Evolutionary conservation across 2,888 invertebrate species (phyloP).

Genomic region (Dendrolimus pini): DNA sequence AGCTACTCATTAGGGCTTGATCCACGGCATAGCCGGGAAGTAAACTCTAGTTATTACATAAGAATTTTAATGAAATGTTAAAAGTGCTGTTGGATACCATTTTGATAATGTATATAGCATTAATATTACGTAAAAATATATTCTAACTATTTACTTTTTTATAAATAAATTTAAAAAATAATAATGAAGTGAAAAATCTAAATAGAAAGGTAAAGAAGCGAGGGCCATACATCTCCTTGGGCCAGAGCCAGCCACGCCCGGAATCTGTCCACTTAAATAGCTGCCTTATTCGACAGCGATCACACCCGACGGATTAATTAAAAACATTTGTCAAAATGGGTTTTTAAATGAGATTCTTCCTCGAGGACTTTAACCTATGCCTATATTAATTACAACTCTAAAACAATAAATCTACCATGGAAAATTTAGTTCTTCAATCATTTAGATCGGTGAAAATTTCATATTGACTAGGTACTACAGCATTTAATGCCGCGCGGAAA

Average conservation of each 20-base stretch:
- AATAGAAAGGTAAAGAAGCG: constrained; percentile 35
- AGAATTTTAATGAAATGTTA: too few species aligned
- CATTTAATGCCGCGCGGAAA: too few species aligned
- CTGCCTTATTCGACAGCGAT: constrained; percentile 46
- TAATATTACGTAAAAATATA: too few species aligned
- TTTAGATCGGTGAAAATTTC: constrained; percentile 27
- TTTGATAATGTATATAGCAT: too few species aligned
- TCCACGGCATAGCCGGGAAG: too few species aligned
- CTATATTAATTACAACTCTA: constrained; percentile 47
- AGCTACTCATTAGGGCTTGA: too few species aligned
- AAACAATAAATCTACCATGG: constrained; percentile 49
- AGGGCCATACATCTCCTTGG: constrained; percentile 38
- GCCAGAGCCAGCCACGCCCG: constrained; percentile 46
- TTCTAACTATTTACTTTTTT: too few species aligned
- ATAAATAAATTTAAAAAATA: too few species aligned
- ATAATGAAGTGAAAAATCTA: constrained; percentile 19
- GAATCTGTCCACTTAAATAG: constrained; percentile 55
- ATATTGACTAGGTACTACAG: too few species aligned
- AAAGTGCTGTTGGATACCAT: too few species aligned
- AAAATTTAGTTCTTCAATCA: constrained; percentile 48
- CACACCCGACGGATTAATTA: constrained; percentile 64
- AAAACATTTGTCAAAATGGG: constrained; percentile 61
- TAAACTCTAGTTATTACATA: too few species aligned
- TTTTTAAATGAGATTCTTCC: constrained; percentile 47
- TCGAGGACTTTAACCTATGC: constrained; percentile 35